These are phyloP conservation scores for Cygnus buccinator DNA, from an alignment of 2,113 vertebrate species.

Conservation along the genomic window DNA sequence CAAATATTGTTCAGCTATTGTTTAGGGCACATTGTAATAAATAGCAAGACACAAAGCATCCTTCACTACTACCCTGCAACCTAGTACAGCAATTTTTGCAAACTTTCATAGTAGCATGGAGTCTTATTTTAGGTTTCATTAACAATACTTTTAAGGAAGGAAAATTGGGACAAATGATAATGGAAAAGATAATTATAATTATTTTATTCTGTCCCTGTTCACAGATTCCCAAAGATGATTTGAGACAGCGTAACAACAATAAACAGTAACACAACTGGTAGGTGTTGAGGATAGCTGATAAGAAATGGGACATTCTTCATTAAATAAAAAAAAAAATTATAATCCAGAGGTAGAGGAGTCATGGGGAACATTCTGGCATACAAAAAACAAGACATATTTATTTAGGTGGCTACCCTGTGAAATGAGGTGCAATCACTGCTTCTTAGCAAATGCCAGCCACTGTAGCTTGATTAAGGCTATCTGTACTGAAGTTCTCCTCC, in stretches of 20 bases:
- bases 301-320: neutral
- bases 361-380: neutral
- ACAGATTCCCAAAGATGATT: neutral
- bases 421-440: neutral
- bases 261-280: neutral
- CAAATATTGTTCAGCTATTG: neutral
- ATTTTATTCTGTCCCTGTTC: neutral
- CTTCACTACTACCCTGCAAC: neutral
- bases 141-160: neutral
- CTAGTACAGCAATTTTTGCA: neutral
- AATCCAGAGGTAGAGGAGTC: neutral
- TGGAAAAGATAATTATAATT: neutral
- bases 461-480: neutral
- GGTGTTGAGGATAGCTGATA: neutral
- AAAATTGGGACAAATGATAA: neutral
- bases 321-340: neutral
- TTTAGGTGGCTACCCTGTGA: neutral
- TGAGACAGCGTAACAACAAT: accelerated
- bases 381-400: neutral
- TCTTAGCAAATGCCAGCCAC: neutral
- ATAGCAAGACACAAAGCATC: neutral
- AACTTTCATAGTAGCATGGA: neutral
- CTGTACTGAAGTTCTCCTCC: neutral
- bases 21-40: neutral
- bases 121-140: neutral